Percentiles rank a stretch among this genome's conserved stretches.
phyloP scores from a whole-genome alignment of 2,113 vertebrate genomes.

The Menura novaehollandiae region DNA sequence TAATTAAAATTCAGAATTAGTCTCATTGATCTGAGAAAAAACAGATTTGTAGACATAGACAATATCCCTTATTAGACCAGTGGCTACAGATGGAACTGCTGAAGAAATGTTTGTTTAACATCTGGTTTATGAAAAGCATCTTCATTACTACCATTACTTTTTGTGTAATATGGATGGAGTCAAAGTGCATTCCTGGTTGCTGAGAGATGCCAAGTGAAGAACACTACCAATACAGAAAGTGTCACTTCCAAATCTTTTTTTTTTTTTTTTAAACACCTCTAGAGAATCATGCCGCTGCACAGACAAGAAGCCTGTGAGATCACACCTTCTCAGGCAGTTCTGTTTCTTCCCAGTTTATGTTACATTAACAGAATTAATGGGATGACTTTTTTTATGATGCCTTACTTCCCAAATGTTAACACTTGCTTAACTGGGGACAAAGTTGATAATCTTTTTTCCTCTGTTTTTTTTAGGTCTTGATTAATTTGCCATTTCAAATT shows the following conservation, averaged over 20 bases:
- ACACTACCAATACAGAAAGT: background rate
- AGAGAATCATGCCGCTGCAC: background rate
- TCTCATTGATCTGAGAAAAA: background rate
- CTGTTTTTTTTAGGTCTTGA: background rate
- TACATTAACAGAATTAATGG: background rate
- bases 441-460: background rate
- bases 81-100: background rate
- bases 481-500: background rate
- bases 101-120: background rate
- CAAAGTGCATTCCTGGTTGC: background rate
- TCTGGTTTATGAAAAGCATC: background rate
- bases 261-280: background rate
- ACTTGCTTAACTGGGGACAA: background rate
- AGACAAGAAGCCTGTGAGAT: background rate
- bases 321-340: background rate
- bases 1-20: background rate
- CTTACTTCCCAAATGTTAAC: background rate
- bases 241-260: background rate
- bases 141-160: background rate
- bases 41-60: background rate
- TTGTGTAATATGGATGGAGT: background rate
- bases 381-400: background rate
- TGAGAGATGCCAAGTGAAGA: background rate
- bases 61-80: background rate
- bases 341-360: background rate